These are phyloP conservation scores for Scaeva pyrastri DNA, from an alignment of 2,888 invertebrate species.

Conservation along the genomic window DNA sequence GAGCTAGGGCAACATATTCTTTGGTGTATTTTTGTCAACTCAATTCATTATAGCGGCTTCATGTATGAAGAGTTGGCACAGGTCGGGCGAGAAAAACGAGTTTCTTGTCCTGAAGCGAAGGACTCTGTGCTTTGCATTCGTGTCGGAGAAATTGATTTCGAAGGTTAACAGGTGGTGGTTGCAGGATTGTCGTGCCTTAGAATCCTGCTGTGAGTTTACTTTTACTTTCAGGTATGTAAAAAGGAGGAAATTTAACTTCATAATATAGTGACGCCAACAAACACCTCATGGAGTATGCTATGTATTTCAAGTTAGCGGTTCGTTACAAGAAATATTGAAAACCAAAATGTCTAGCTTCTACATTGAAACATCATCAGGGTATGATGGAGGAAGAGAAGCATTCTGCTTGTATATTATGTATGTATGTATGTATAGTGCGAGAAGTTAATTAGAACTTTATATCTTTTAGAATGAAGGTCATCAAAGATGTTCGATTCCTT, in stretches of 20 bases:
- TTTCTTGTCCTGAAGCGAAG: neutral
- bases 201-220: neutral
- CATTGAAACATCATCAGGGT: neutral
- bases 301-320: neutral
- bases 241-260: slow-evolving; percentile 24
- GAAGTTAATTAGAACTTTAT: slow-evolving; percentile 16
- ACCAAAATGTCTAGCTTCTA: neutral
- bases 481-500: neutral
- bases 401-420: neutral
- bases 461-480: slow-evolving; percentile 45
- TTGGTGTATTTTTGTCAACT: slow-evolving; percentile 71
- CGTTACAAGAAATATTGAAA: neutral
- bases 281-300: slow-evolving; percentile 47
- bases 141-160: slow-evolving; percentile 63
- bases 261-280: slow-evolving; percentile 39
- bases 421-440: neutral
- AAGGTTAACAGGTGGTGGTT: slow-evolving; percentile 64
- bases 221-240: slow-evolving; percentile 17
- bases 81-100: neutral
- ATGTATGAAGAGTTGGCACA: slow-evolving; percentile 5
- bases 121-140: slow-evolving; percentile 41
- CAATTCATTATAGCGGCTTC: slow-evolving; percentile 36
- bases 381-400: neutral
- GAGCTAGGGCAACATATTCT: slow-evolving; percentile 61
- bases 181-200: slow-evolving; percentile 11